Percentiles rank a stretch among this genome's conserved stretches.
These are phyloP conservation scores for Megalops cyprinoides DNA, from an alignment of 2,797 vertebrate species.

Conservation along the genomic window DNA sequence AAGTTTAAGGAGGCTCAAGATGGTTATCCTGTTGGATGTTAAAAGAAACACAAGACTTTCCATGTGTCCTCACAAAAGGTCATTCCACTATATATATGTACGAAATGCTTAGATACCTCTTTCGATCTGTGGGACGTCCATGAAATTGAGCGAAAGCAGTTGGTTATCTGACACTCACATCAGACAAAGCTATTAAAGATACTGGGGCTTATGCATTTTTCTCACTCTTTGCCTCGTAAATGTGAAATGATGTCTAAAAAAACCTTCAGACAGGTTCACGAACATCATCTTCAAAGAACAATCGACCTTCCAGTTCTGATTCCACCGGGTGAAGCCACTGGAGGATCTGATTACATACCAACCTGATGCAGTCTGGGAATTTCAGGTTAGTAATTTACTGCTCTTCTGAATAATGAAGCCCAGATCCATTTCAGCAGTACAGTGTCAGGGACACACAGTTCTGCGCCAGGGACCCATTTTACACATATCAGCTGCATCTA, in stretches of 20 bases:
- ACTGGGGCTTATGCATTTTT: background rate
- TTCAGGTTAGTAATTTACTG: background rate
- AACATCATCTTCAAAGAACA: background rate
- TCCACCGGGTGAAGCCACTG: background rate
- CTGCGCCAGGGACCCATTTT: no score
- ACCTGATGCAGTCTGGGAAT: background rate
- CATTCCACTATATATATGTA: background rate
- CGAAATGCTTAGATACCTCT: background rate
- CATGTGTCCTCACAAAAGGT: background rate
- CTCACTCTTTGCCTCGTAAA: background rate
- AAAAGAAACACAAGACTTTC: constrained; percentile 1
- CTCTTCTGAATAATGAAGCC: background rate
- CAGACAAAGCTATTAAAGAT: background rate
- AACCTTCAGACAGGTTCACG: background rate
- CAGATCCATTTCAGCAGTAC: constrained; percentile 1
- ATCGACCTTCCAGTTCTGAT: background rate
- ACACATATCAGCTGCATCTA: no score
- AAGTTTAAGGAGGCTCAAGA: background rate
- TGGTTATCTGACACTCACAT: background rate
- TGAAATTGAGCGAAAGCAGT: background rate
- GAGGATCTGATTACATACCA: background rate
- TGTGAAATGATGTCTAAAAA: background rate
- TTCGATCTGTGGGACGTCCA: background rate
- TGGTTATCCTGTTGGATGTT: background rate
- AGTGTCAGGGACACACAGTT: background rate